These are phyloP conservation scores for Saturnia pavonia DNA, from an alignment of 2,888 invertebrate genomes.

Conservation along the genomic window DNA sequence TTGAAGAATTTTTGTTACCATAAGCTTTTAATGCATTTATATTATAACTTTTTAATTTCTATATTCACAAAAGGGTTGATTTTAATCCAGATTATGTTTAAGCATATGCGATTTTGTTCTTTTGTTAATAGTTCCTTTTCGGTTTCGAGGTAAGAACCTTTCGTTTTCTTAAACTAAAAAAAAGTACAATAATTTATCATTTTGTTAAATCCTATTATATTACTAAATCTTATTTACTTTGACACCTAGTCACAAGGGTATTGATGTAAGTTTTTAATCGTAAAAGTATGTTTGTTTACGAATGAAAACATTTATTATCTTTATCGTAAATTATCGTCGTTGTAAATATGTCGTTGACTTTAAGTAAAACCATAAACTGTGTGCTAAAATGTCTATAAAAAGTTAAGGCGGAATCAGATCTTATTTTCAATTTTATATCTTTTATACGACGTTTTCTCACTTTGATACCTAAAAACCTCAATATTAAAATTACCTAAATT, in stretches of 20 bases:
- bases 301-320: background rate
- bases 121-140: constrained; percentile 60
- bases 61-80: constrained; percentile 75
- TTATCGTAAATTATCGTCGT: background rate
- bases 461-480: background rate
- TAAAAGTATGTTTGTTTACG: background rate
- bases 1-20: constrained; percentile 72
- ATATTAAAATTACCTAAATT: constrained; percentile 1
- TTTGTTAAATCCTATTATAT: constrained; percentile 41
- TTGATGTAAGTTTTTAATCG: background rate
- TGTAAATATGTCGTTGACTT: background rate
- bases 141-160: constrained; percentile 50
- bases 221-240: constrained; percentile 32
- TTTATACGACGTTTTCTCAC: constrained; percentile 1
- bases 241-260: constrained; percentile 19
- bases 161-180: constrained; percentile 42
- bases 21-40: constrained; percentile 81
- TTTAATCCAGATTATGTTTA: constrained; percentile 73
- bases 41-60: constrained; percentile 78
- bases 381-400: constrained; percentile 10
- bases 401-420: constrained; percentile 8
- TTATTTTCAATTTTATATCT: background rate
- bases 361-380: constrained; percentile 4
- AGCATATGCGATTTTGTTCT: constrained; percentile 57
- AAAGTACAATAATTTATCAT: constrained; percentile 19